A percentile compares a stretch with the other conserved stretches of the same genome.
Evolutionary conservation across 2,888 invertebrate genomes (phyloP).

Genomic region (Drosophila mulleri): DNA sequence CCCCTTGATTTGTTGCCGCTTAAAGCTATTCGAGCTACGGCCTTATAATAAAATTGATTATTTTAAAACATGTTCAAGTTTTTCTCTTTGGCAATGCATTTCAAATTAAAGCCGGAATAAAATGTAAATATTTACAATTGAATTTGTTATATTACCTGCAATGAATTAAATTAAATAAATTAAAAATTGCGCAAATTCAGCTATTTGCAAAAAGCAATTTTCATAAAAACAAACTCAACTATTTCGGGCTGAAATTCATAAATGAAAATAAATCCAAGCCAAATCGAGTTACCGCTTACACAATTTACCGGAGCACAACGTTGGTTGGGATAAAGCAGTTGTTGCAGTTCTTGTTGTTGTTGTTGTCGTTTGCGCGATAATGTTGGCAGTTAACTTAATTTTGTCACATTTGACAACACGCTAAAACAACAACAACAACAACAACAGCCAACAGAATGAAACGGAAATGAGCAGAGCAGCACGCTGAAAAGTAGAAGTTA

Average conservation of each 20-base stretch:
- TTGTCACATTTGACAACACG: conserved; percentile 82
- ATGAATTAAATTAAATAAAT: conserved; percentile 12
- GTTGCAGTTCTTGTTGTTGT: conserved; percentile 33
- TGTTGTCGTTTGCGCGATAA: conserved; percentile 65
- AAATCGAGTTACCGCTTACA: conserved; percentile 11
- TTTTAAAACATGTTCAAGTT: not conserved
- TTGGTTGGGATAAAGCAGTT: conserved; percentile 43
- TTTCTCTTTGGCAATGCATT: not conserved
- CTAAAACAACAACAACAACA: conserved; percentile 56
- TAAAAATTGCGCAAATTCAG: not conserved
- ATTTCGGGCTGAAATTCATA: not conserved
- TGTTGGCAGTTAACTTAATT: conserved; percentile 80
- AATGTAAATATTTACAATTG: not conserved
- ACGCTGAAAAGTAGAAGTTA: conserved; percentile 39
- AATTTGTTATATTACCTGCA: not conserved
- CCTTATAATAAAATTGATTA: not conserved
- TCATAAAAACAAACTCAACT: not conserved
- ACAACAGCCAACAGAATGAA: conserved; percentile 3
- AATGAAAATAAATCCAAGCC: conserved; percentile 4
- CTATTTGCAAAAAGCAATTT: not conserved
- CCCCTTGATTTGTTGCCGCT: not conserved
- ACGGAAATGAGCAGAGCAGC: conserved; percentile 30
- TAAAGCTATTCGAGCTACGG: not conserved
- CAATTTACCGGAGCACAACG: conserved; percentile 22
- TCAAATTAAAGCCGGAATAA: not conserved